Evolutionary conservation across 1,140 invertebrate genomes (phyloP).

Genomic region (Trissolcus basalis): DNA sequence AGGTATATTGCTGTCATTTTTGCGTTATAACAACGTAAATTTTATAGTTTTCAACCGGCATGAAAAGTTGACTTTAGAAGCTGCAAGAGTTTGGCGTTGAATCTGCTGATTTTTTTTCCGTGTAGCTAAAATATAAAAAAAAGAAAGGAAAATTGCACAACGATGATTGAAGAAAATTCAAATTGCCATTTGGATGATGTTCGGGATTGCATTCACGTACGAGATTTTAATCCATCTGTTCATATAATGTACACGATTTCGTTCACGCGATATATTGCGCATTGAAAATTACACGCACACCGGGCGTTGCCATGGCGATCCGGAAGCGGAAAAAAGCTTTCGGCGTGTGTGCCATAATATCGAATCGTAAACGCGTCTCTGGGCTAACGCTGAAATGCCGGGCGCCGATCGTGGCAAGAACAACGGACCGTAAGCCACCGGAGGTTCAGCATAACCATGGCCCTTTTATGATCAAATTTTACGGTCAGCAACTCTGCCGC

Average conservation of each 20-base stretch:
- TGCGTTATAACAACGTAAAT: no score
- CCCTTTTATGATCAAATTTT: no score
- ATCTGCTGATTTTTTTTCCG: no score
- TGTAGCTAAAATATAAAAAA: no score
- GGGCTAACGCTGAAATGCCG: constrained; percentile 32
- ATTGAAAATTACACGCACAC: constrained; percentile 53
- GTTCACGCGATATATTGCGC: constrained; percentile 42
- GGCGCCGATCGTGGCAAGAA: constrained; percentile 11
- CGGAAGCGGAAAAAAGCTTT: constrained; percentile 20
- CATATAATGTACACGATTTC: constrained; percentile 44
- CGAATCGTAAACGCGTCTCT: constrained; percentile 27
- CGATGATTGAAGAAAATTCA: no score
- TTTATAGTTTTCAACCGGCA: no score
- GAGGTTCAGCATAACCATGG: background rate
- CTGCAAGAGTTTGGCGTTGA: no score
- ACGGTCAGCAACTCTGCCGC: no score
- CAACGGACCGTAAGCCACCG: background rate
- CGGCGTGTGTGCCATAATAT: constrained; percentile 27
- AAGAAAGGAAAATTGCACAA: no score
- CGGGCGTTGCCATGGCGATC: constrained; percentile 46
- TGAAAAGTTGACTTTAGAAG: no score
- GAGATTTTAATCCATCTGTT: constrained; percentile 47
- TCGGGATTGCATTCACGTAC: constrained; percentile 17
- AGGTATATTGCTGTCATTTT: no score
- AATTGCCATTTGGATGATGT: background rate